phyloP scores from a whole-genome alignment of 2,888 invertebrate species.

The Nymphalis c-album region DNA sequence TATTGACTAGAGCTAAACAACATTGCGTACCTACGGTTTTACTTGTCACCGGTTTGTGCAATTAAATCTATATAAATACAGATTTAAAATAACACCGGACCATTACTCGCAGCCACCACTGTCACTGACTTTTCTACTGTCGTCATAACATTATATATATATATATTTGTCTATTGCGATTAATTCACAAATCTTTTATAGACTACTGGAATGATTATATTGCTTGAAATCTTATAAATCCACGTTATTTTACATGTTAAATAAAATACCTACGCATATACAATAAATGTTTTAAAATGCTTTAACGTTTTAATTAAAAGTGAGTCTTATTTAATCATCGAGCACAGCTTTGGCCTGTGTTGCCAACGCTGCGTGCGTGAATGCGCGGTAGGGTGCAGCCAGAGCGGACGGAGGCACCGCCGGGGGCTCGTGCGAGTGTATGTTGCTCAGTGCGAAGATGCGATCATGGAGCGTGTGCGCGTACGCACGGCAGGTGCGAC shows the following conservation, averaged over 20 bases:
- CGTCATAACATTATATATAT: background rate
- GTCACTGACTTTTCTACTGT: too few species aligned
- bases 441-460: conserved; percentile 76
- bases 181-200: background rate
- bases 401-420: conserved; percentile 44
- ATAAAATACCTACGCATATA: conserved; percentile 2
- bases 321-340: conserved; percentile 54
- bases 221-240: background rate
- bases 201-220: conserved; percentile 4
- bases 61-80: conserved; percentile 19
- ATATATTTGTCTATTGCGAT: background rate
- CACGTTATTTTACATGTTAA: background rate
- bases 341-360: conserved; percentile 62
- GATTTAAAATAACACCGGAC: background rate
- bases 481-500: conserved; percentile 77
- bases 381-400: conserved; percentile 44
- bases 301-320: background rate
- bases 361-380: conserved; percentile 48
- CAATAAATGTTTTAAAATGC: conserved; percentile 10
- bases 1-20: conserved; percentile 28
- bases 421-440: conserved; percentile 75
- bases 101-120: background rate
- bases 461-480: conserved; percentile 77
- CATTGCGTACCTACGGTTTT: background rate
- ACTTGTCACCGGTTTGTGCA: conserved; percentile 29